Conservation (phyloP, 2,888 invertebrate species). For the Torymus texanus region DNA sequence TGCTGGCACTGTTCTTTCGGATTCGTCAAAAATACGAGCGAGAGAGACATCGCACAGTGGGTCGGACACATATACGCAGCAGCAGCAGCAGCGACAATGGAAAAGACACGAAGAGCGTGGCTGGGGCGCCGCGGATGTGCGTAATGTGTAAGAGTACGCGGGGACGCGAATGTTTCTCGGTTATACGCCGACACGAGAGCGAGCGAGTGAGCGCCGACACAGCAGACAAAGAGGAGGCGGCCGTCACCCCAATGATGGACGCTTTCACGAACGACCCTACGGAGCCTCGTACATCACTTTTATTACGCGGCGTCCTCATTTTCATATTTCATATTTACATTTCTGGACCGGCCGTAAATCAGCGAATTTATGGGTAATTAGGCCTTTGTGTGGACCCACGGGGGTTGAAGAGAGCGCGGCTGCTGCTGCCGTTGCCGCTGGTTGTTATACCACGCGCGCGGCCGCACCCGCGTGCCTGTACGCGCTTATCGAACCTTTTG, state of each 20-base stretch:
- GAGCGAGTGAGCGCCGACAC: neutral
- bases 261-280: slow-evolving; percentile 77
- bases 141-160: slow-evolving; percentile 44
- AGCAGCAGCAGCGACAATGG: slow-evolving; percentile 20
- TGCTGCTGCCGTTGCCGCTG: too few species aligned
- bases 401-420: slow-evolving; percentile 12
- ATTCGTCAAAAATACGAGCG: slow-evolving; percentile 30
- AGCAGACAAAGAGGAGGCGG: slow-evolving; percentile 57
- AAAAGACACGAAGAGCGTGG: neutral
- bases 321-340: slow-evolving; percentile 76
- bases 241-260: slow-evolving; percentile 75
- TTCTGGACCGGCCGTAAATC: slow-evolving; percentile 73
- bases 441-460: neutral
- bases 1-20: neutral
- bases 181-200: neutral
- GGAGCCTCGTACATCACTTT: slow-evolving; percentile 77
- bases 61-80: neutral
- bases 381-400: slow-evolving; percentile 69
- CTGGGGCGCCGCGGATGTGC: slow-evolving; percentile 29
- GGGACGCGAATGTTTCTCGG: slow-evolving; percentile 40
- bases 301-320: slow-evolving; percentile 76
- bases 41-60: neutral
- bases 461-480: too few species aligned
- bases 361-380: slow-evolving; percentile 75
- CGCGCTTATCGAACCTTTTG: slow-evolving; percentile 48